phyloP scores from a whole-genome alignment of 2,113 vertebrate species.

The Peromyscus polionotus region DNA sequence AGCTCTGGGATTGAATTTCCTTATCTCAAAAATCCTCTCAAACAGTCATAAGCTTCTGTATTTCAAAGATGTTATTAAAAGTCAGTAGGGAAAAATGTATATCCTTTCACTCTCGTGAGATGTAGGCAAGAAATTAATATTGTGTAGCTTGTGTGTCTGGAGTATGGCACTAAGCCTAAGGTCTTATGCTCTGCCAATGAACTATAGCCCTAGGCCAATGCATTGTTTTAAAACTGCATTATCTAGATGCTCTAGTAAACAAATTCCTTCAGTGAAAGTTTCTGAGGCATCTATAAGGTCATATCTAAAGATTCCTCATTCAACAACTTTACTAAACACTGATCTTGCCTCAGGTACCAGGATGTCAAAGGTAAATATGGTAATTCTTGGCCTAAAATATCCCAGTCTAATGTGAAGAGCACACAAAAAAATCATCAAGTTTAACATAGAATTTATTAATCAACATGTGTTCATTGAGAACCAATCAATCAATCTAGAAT shows the following conservation, averaged over 20 bases:
- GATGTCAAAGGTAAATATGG: background rate
- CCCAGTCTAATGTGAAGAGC: background rate
- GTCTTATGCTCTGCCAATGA: background rate
- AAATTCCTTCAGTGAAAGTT: constrained; percentile 27
- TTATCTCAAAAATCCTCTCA: constrained; percentile 55
- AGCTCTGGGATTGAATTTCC: constrained; percentile 58
- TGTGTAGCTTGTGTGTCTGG: background rate
- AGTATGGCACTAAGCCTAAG: background rate
- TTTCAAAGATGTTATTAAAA: constrained; percentile 67
- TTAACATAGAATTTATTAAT: background rate
- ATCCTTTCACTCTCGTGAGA: background rate
- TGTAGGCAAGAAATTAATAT: constrained; percentile 30
- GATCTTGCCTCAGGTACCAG: background rate
- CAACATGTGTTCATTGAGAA: background rate
- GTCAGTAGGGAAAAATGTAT: background rate
- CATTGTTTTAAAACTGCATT: background rate
- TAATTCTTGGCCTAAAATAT: background rate
- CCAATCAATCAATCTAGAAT: background rate
- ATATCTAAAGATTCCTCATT: background rate
- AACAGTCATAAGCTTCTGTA: constrained; percentile 34
- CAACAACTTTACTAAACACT: background rate
- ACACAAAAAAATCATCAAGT: background rate
- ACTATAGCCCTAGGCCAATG: background rate
- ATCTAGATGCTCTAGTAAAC: background rate
- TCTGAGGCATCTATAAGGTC: background rate